These are phyloP conservation scores for Pardosa pseudoannulata DNA, from an alignment of 2,888 invertebrate genomes.

Conservation along the genomic window DNA sequence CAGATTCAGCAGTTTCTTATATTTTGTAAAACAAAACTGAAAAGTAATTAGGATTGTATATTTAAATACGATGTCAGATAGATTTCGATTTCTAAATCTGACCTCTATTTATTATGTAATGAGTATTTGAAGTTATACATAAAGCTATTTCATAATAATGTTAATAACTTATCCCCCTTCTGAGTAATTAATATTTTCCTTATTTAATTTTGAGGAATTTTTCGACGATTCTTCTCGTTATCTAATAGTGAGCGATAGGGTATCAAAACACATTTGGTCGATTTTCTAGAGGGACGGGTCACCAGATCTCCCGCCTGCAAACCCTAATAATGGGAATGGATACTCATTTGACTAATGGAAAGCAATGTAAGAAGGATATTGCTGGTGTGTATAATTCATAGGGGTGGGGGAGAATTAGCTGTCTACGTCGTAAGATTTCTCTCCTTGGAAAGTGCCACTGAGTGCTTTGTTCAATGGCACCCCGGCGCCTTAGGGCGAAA, in stretches of 20 bases:
- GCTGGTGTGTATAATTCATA: not conserved
- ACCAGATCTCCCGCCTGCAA: not conserved
- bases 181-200: too few species aligned
- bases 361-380: not conserved
- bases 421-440: not conserved
- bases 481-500: not conserved
- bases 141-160: too few species aligned
- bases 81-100: too few species aligned
- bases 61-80: too few species aligned
- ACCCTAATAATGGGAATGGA: not conserved
- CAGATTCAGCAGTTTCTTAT: too few species aligned
- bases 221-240: too few species aligned
- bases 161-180: too few species aligned
- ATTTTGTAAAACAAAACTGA: too few species aligned
- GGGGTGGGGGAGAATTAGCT: constrained; percentile 1
- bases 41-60: too few species aligned
- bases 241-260: not conserved
- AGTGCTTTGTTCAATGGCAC: not conserved
- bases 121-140: too few species aligned
- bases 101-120: too few species aligned
- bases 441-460: not conserved
- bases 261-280: not conserved
- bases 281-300: not conserved
- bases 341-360: constrained; percentile 6
- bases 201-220: too few species aligned